A percentile compares a stretch with the other conserved stretches of the same genome.
Evolutionary conservation across 2,113 vertebrate genomes (phyloP).

Genomic region (Dicaeum eximium): DNA sequence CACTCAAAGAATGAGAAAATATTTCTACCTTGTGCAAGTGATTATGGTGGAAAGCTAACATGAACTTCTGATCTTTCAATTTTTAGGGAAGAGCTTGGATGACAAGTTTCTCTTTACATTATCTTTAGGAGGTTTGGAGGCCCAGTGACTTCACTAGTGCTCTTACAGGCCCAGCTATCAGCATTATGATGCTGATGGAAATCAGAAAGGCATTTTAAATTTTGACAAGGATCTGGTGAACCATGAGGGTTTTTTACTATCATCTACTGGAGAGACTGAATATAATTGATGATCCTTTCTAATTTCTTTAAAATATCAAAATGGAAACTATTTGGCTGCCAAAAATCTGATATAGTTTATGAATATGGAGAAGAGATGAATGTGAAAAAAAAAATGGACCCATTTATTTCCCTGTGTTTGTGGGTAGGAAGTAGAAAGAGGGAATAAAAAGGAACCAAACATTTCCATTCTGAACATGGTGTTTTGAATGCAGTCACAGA

Average conservation of each 20-base stretch:
- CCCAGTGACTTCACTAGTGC: neutral
- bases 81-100: neutral
- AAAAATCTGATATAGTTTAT: neutral
- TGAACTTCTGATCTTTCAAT: neutral
- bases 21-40: neutral
- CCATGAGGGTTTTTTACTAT: neutral
- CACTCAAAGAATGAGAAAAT: neutral
- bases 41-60: neutral
- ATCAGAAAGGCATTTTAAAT: neutral
- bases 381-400: neutral
- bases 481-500: neutral
- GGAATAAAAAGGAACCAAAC: neutral
- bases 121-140: neutral
- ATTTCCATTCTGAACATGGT: neutral
- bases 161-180: neutral
- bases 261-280: neutral
- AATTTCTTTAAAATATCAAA: neutral
- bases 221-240: neutral
- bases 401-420: neutral
- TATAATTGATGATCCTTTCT: neutral
- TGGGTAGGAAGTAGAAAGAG: neutral
- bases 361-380: neutral
- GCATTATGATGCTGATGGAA: neutral
- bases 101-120: neutral
- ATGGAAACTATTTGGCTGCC: neutral